Base-by-base conservation (phyloP, 2,888 invertebrate genomes). In the Leucophenga montana region DNA sequence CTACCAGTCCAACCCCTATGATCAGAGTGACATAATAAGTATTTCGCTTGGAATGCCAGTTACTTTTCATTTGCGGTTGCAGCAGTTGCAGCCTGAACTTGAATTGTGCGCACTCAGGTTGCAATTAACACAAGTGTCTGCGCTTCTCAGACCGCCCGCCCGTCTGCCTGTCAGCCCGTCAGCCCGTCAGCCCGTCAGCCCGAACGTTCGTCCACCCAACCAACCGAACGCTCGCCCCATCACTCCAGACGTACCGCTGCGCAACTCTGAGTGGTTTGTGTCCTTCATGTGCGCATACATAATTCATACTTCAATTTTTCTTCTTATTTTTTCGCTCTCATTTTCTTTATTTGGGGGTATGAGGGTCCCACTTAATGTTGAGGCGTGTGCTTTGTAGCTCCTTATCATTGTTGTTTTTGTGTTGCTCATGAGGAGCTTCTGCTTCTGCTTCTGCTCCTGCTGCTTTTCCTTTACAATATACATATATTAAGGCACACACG, bases 51-150 rank as follows among this genome's bases (percentile, higher is more conserved):
- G 13, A 14, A 27, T 31, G 13, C 31, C 3, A 48, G 62, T 9
- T 64, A 14, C 46, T 39, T 13, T 62, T 44, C 67, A 33, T 53
- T 33, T 66, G 66, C 39, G 31, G 31, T 54, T 66, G 50, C 53
- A 53, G 53, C 31, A 16, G 53, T 22, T 66, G 53, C 18, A 54
- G 27, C 16, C 56, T 61, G 18, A 54, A 44, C 54, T 48, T 64
- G 48, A 67, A 48, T 73, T 72, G 75, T 72, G 73, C 71, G 68
- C 72, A 73, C 70, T 75, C 72, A 78, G 77, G 76, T 79, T 85
- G 86, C 87, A 86, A 86, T 86, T 86, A 86, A 86, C 82, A 85
- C 85, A 85, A 86, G 87, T 86, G 85, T 85, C 77, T 76, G 73
- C 77, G 75, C 69, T 68, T 66, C 75, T 66, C 70, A 69, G 71